These are phyloP conservation scores for Brenthis ino DNA, from an alignment of 2,888 invertebrate species.

Conservation along the genomic window DNA sequence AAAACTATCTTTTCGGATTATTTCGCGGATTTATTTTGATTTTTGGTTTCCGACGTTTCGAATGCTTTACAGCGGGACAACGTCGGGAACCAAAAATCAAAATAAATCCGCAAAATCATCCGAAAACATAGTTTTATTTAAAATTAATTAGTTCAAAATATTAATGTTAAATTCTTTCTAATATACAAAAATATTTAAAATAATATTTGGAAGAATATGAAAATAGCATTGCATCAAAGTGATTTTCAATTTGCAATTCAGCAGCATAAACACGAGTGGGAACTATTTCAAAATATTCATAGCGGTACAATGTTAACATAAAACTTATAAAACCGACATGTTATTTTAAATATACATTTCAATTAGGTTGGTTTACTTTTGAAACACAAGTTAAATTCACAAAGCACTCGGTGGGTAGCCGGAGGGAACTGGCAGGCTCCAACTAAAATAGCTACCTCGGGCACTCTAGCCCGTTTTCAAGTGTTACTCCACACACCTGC, in stretches of 20 bases:
- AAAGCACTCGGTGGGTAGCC: conserved; percentile 68
- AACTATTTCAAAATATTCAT: conserved; percentile 11
- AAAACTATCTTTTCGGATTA: too few relatives aligned
- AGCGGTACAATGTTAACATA: conserved; percentile 9
- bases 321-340: conserved; percentile 48
- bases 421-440: conserved; percentile 47
- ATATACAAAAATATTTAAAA: not conserved
- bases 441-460: conserved; percentile 56
- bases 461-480: conserved; percentile 50
- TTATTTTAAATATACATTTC: conserved; percentile 74
- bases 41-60: too few relatives aligned
- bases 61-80: too few relatives aligned
- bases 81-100: too few relatives aligned
- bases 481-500: conserved; percentile 30
- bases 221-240: not conserved
- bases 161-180: not conserved
- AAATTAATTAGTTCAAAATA: too few relatives aligned
- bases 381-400: conserved; percentile 70
- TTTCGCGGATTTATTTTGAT: too few relatives aligned
- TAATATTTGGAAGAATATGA: not conserved
- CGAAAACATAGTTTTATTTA: too few relatives aligned
- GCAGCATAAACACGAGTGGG: conserved; percentile 8
- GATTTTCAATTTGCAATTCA: conserved; percentile 10
- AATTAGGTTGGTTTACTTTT: conserved; percentile 73
- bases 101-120: too few relatives aligned